Conservation (phyloP, 1,140 invertebrate genomes). For the Zaprionus africanus region DNA sequence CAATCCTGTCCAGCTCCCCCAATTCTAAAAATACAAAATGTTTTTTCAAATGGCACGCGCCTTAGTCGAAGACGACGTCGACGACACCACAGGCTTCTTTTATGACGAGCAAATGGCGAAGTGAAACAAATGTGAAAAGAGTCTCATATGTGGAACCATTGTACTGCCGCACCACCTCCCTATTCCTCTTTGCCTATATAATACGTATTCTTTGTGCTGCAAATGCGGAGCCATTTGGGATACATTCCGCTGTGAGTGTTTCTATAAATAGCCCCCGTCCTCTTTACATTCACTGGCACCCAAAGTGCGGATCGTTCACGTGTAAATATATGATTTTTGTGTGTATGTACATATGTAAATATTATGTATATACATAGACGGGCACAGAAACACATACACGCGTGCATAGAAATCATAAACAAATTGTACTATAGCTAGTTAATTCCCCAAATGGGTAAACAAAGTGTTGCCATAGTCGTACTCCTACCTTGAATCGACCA, state of each 20-base stretch:
- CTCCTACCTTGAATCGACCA: constrained; percentile 89
- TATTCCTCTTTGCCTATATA: background rate
- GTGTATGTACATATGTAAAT: constrained; percentile 23
- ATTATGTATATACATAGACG: constrained; percentile 17
- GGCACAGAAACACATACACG: constrained; percentile 31
- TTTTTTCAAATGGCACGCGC: constrained; percentile 43
- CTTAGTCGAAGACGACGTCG: background rate
- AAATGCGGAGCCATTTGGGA: constrained; percentile 54
- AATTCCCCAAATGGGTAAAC: constrained; percentile 65
- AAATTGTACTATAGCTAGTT: constrained; percentile 60
- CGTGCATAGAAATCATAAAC: constrained; percentile 41
- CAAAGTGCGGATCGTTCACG: constrained; percentile 40
- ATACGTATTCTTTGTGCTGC: constrained; percentile 26
- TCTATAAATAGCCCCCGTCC: constrained; percentile 74
- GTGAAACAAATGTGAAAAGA: constrained; percentile 21
- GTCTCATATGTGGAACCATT: constrained; percentile 5
- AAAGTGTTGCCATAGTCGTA: constrained; percentile 35
- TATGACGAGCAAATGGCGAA: constrained; percentile 31
- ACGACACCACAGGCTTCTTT: constrained; percentile 13
- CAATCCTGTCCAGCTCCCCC: constrained; percentile 24
- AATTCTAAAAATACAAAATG: constrained; percentile 36
- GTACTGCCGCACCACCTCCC: background rate
- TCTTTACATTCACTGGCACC: constrained; percentile 66
- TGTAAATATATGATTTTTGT: constrained; percentile 23
- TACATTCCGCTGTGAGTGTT: constrained; percentile 66